Base-by-base conservation (phyloP, 1,140 invertebrate genomes). In the Fopius arisanus region DNA sequence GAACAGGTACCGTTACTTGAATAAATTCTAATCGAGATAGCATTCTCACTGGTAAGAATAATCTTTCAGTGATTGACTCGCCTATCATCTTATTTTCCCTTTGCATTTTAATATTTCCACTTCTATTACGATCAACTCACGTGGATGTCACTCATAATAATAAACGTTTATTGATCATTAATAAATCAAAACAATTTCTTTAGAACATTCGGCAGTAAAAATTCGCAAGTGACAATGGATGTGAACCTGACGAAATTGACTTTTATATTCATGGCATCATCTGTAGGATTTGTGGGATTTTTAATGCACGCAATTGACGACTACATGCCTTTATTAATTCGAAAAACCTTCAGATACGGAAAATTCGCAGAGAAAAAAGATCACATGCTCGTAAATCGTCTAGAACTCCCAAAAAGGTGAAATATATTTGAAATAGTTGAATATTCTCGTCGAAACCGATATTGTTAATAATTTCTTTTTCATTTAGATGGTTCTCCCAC, bases 401-500 rank as follows among this genome's bases (percentile, higher is more conserved):
- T 90, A 31, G 92, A 95, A 86, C 87, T 95, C 59, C 93, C 93
- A 0, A 95, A 95, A 85, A 89, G 91, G 70, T 89, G 73, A 84
- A 23, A 69, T n/a, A 3, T 68, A 59, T 1, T 14, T 28, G 1
- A 19, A 23, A 54, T 54, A n/a, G n/a, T n/a, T n/a, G n/a, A n/a
- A n/a, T 54, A 54, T 54, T 21, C 48, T 19, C 3, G 19, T 54
- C 19, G 10, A 6, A 43, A 14, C 43, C n/a, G 14, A 48, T 19
- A 16, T 48, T 48, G 43, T 48, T 19, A 48, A 73, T 43, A 74
- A 70, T 75, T 37, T 12, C 16, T 0, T 67, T 51, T 77, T 79
- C 70, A 65, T 37, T 67, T 78, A 89, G 89, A 51, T 93, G 90
- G 87, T 95, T 94, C 78, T 89, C 84, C 79, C 94, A 95, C 85